phyloP scores from a whole-genome alignment of 2,113 vertebrate species.

The Podarcis cretensis region DNA sequence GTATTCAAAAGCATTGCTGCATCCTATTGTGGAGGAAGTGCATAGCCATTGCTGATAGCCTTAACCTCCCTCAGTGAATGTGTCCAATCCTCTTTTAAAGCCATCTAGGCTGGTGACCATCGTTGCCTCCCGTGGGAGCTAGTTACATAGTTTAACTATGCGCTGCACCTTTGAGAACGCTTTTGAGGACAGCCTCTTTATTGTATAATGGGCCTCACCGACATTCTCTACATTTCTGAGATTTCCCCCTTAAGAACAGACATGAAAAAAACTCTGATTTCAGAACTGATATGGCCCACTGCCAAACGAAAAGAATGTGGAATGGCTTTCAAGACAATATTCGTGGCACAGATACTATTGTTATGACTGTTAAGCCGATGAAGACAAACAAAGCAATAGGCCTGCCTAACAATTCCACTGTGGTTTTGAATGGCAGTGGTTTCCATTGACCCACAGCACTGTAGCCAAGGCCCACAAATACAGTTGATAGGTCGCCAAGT shows the following conservation, averaged over 20 bases:
- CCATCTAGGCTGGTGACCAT: too few relatives aligned
- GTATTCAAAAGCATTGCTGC: too few relatives aligned
- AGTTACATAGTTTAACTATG: too few relatives aligned
- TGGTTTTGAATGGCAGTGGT: too few relatives aligned
- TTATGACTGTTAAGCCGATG: background rate
- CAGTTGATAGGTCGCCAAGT: background rate
- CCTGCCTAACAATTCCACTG: background rate
- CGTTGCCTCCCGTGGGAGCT: too few relatives aligned
- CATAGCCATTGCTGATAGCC: too few relatives aligned
- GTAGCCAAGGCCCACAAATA: background rate
- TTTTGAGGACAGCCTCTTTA: background rate
- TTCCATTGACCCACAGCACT: too few relatives aligned
- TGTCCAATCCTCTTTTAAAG: too few relatives aligned
- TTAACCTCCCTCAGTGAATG: too few relatives aligned
- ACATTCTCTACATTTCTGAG: slow-evolving; percentile 63
- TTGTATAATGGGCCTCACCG: background rate
- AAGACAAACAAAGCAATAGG: background rate
- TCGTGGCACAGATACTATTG: background rate
- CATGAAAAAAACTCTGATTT: slow-evolving; percentile 11
- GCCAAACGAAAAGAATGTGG: background rate
- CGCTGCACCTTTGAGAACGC: background rate
- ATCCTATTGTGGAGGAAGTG: too few relatives aligned
- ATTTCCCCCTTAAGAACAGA: slow-evolving; percentile 20
- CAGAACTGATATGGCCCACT: slow-evolving; percentile 36
- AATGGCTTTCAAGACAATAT: slow-evolving; percentile 36